These are phyloP conservation scores for Helarctos malayanus DNA, from an alignment of 2,797 vertebrate species.

Conservation along the genomic window DNA sequence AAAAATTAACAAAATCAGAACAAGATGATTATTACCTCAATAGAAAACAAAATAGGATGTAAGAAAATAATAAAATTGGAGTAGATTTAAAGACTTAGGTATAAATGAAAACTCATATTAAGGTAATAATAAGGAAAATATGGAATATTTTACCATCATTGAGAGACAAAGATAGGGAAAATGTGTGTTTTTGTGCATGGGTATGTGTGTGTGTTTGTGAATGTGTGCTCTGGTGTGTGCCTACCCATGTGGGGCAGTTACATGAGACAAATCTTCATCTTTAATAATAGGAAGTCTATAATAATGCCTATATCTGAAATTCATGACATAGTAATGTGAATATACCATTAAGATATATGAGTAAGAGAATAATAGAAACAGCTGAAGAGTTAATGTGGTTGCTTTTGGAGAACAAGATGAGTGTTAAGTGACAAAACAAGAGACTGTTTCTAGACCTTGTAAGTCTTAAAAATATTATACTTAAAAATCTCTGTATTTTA, in stretches of 20 bases:
- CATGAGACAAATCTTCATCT: background rate
- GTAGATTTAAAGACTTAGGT: background rate
- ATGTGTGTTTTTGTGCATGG: background rate
- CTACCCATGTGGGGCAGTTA: background rate
- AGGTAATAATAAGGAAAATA: background rate
- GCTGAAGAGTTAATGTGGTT: background rate
- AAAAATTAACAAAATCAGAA: background rate
- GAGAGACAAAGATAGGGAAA: background rate
- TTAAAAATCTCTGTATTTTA: background rate
- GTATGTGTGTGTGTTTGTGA: background rate
- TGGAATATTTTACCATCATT: background rate
- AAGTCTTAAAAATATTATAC: background rate
- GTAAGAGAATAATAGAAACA: background rate
- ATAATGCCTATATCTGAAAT: background rate
- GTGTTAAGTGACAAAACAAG: background rate
- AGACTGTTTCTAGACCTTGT: background rate
- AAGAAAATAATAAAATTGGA: background rate
- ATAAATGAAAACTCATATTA: background rate
- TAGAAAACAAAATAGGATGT: background rate
- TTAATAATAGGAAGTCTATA: background rate
- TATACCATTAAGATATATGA: background rate
- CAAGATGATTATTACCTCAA: background rate
- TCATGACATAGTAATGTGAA: background rate
- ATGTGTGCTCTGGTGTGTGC: fast-evolving
- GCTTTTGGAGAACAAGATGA: background rate